Evolutionary conservation across 2,113 vertebrate species (phyloP).

Genomic region (Festucalex cinctus): DNA sequence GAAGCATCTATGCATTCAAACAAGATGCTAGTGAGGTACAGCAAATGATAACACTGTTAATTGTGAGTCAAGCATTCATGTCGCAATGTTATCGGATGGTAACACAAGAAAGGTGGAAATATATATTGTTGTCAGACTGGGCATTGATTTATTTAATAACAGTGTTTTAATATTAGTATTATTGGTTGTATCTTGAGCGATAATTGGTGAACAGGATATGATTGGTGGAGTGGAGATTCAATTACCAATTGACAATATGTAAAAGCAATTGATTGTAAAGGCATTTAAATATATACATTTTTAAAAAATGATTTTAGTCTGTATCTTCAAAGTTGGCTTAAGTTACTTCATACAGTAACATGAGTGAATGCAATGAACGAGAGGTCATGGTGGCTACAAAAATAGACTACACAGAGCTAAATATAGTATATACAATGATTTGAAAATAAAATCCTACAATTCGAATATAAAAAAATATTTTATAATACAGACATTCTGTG

Average conservation of each 20-base stretch:
- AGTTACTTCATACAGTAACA: not conserved
- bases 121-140: too few relatives aligned
- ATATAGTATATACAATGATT: not conserved
- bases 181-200: too few relatives aligned
- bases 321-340: not conserved
- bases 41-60: conserved; percentile 31
- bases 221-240: not conserved
- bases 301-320: not conserved
- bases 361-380: not conserved
- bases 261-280: not conserved
- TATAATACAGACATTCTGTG: not conserved
- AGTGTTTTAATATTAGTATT: too few relatives aligned
- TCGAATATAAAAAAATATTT: not conserved
- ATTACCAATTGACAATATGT: too few relatives aligned
- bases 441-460: not conserved
- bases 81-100: not conserved
- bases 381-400: conserved; percentile 16
- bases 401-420: conserved; percentile 1
- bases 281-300: not conserved
- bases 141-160: too few relatives aligned
- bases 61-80: not conserved
- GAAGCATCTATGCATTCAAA: conserved; percentile 31
- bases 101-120: not conserved
- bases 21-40: conserved; percentile 44
- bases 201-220: too few relatives aligned